Percentiles rank a stretch among this genome's conserved stretches.
Evolutionary conservation across 1,140 invertebrate genomes (phyloP).

Genomic region (Monochamus saltuarius): DNA sequence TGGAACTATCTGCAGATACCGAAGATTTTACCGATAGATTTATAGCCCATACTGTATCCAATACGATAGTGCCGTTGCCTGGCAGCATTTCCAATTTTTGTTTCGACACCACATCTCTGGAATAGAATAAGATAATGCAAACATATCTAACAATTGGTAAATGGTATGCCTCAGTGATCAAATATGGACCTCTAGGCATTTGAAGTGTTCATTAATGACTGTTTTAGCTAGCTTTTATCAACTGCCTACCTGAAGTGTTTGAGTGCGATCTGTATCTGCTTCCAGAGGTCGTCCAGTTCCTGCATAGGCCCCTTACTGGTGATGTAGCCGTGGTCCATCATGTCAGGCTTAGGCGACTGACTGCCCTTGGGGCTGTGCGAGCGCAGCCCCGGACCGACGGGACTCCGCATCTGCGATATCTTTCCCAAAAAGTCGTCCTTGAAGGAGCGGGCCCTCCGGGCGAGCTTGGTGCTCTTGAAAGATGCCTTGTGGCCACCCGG

Average conservation of each 20-base stretch:
- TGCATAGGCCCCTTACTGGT: constrained; percentile 36
- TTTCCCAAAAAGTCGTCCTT: constrained; percentile 89
- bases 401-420: constrained; percentile 81
- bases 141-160: too few species aligned
- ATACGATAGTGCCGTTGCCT: constrained; percentile 86
- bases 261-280: constrained; percentile 41
- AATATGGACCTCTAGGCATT: too few species aligned
- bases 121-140: constrained; percentile 45
- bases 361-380: constrained; percentile 45
- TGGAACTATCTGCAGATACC: constrained; percentile 45
- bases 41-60: constrained; percentile 88
- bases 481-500: constrained; percentile 62
- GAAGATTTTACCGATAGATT: constrained; percentile 63
- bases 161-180: too few species aligned
- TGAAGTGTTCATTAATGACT: too few species aligned
- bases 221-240: constrained; percentile 57
- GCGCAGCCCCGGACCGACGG: constrained; percentile 51
- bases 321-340: constrained; percentile 2
- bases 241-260: constrained; percentile 56
- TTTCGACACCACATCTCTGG: constrained; percentile 87
- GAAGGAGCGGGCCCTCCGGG: constrained; percentile 81
- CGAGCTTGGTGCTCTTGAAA: constrained; percentile 71
- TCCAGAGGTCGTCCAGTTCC: constrained; percentile 44
- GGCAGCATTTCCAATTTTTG: constrained; percentile 90
- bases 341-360: constrained; percentile 22